A percentile compares a stretch with the other conserved stretches of the same genome.
These are phyloP conservation scores for Brachystomella parvula DNA, from an alignment of 1,140 invertebrate genomes.

Conservation along the genomic window DNA sequence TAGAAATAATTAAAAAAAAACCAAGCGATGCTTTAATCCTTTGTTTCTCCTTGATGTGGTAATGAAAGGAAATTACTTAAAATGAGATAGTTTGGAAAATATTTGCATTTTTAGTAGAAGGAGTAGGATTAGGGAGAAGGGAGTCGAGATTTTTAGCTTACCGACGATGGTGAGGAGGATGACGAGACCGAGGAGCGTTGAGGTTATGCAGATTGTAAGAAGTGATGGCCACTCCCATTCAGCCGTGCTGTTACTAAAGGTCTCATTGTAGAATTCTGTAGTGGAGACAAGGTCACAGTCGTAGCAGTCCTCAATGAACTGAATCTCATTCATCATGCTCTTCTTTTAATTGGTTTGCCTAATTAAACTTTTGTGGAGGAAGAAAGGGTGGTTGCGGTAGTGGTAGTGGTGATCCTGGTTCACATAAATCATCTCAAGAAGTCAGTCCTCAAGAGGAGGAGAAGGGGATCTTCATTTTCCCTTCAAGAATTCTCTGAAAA, in stretches of 20 bases:
- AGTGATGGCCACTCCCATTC: conserved; percentile 22
- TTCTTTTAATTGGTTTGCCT: not conserved
- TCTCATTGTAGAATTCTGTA: conserved; percentile 8
- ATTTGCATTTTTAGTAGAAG: too few species aligned
- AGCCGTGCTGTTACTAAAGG: not conserved
- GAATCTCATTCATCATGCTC: not conserved
- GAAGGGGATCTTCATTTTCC: not conserved
- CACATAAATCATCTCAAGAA: conserved; percentile 9
- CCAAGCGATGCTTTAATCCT: too few species aligned
- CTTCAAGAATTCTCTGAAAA: too few species aligned
- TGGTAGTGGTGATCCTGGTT: not conserved
- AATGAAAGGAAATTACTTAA: too few species aligned
- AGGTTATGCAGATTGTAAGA: conserved; percentile 27
- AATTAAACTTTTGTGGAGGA: not conserved
- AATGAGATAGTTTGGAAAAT: too few species aligned
- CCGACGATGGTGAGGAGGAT: conserved; percentile 35
- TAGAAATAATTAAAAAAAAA: too few species aligned
- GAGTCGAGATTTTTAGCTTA: too few species aligned
- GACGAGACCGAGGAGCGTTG: conserved; percentile 27
- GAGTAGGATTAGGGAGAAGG: too few species aligned
- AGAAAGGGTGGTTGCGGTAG: not conserved
- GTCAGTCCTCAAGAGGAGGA: too few species aligned
- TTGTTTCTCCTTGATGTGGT: too few species aligned
- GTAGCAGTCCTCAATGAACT: not conserved
- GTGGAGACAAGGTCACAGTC: not conserved